These are phyloP conservation scores for Branchinecta lynchi DNA, from an alignment of 1,140 invertebrate species.

Conservation along the genomic window DNA sequence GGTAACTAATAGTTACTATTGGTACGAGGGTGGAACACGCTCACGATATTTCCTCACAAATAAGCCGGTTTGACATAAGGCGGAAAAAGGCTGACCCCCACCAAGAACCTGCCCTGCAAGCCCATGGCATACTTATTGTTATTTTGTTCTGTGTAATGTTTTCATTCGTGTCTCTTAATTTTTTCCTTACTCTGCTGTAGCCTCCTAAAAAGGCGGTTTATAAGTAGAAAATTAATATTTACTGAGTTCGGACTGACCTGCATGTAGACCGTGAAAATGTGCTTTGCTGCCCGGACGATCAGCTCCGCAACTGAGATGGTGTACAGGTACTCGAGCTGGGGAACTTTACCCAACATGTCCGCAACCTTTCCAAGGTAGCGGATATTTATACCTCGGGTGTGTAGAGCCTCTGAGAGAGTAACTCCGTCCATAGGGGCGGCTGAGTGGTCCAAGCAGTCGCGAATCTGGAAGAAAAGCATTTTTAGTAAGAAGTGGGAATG, in stretches of 20 bases:
- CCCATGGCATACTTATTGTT: too few relatives aligned
- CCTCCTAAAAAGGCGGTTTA: too few relatives aligned
- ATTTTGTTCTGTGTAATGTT: too few relatives aligned
- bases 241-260: constrained; percentile 39
- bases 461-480: constrained; percentile 41
- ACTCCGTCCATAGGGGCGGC: constrained; percentile 84
- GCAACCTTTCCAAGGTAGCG: constrained; percentile 84
- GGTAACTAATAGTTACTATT: too few relatives aligned
- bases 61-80: too few relatives aligned
- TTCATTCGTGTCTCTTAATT: too few relatives aligned
- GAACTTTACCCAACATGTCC: constrained; percentile 54
- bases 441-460: constrained; percentile 79
- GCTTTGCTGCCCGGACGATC: constrained; percentile 72
- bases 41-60: too few relatives aligned
- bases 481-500: constrained; percentile 22
- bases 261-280: constrained; percentile 80
- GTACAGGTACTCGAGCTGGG: constrained; percentile 69
- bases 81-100: too few relatives aligned
- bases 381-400: constrained; percentile 88
- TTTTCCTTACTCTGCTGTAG: too few relatives aligned
- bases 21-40: too few relatives aligned
- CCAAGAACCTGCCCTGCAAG: too few relatives aligned
- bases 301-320: constrained; percentile 73
- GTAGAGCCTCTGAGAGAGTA: constrained; percentile 83
- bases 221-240: too few relatives aligned